Percentiles rank a stretch among this genome's conserved stretches.
These are phyloP conservation scores for Cossypha niveicapilla DNA, from an alignment of 2,797 vertebrate genomes.

Conservation along the genomic window DNA sequence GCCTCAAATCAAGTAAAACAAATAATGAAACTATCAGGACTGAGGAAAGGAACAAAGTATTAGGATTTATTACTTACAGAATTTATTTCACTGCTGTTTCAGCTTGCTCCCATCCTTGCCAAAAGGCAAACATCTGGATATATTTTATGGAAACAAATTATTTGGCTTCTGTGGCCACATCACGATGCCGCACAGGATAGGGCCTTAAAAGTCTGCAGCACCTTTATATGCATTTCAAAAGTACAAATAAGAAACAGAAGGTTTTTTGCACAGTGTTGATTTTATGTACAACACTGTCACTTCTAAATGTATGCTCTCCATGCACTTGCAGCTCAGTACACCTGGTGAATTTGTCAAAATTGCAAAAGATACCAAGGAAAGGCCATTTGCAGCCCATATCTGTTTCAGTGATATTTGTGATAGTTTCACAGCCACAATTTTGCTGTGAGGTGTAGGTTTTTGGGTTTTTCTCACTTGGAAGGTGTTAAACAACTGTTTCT, in stretches of 20 bases:
- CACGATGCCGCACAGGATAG: accelerated
- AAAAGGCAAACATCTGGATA: not conserved
- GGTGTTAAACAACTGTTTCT: not conserved
- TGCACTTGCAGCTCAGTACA: not conserved
- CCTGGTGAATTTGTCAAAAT: not conserved
- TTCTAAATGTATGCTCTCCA: not conserved
- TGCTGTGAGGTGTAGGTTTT: not conserved
- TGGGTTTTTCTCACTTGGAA: not conserved
- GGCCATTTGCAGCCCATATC: not conserved
- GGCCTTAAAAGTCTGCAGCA: not conserved
- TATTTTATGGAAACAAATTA: not conserved
- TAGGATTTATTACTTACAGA: conserved; percentile 5
- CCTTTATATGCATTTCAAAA: not conserved
- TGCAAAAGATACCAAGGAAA: not conserved
- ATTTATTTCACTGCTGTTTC: conserved; percentile 32
- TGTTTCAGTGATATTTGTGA: not conserved
- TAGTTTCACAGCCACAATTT: not conserved
- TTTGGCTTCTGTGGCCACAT: not conserved
- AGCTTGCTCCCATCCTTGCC: not conserved
- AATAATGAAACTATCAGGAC: conserved; percentile 15
- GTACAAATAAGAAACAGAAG: not conserved
- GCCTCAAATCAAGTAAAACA: conserved; percentile 30
- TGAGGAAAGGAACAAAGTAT: not conserved
- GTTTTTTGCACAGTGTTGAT: not conserved
- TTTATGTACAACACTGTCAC: not conserved